Evolutionary conservation across 2,888 invertebrate genomes (phyloP).

Genomic region (Chaetogeoica ovagalla): DNA sequence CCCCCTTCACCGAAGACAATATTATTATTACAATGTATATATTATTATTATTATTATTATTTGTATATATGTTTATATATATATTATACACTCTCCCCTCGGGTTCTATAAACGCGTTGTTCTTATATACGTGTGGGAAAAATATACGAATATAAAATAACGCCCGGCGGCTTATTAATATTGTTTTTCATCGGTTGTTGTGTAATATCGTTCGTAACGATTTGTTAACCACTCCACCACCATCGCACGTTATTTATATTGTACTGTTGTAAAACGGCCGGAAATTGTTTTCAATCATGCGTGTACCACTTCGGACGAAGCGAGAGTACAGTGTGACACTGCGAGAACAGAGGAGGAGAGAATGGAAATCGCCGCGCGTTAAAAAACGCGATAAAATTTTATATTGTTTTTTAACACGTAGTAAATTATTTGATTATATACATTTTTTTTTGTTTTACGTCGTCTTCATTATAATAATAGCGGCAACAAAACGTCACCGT

Average conservation of each 20-base stretch:
- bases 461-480: too few species aligned
- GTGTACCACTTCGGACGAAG: neutral
- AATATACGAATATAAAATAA: constrained; percentile 15
- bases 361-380: neutral
- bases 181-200: neutral
- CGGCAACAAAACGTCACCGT: too few species aligned
- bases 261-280: constrained; percentile 29
- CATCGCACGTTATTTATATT: neutral
- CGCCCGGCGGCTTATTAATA: constrained; percentile 16
- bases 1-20: constrained; percentile 13
- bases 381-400: constrained; percentile 18
- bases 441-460: too few species aligned
- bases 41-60: too few species aligned
- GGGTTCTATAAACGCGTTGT: neutral
- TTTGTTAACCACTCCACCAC: constrained; percentile 20
- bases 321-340: neutral
- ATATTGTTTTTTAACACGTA: constrained; percentile 2
- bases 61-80: neutral
- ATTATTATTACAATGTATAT: neutral
- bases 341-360: neutral
- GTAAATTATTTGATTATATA: too few species aligned
- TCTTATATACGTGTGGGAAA: constrained; percentile 32
- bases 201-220: constrained; percentile 30
- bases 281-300: constrained; percentile 42
- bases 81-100: neutral